Conservation (phyloP, 2,888 invertebrate species). For the Scaptomyza reducta region DNA sequence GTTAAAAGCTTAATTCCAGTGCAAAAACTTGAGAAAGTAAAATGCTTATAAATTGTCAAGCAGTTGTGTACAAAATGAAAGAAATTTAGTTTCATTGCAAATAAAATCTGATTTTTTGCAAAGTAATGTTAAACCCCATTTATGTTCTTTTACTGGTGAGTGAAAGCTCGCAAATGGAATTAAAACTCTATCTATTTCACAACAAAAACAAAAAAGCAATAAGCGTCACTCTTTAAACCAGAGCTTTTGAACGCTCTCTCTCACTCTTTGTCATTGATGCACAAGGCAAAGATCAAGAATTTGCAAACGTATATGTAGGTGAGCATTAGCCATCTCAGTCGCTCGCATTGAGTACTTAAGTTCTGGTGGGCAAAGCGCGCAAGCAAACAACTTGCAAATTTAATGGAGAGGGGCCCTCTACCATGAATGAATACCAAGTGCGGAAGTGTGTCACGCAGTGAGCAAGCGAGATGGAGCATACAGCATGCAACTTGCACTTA, state of each 20-base stretch:
- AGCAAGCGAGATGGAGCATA: slow-evolving; percentile 17
- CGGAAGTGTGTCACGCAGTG: slow-evolving; percentile 64
- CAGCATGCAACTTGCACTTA: slow-evolving; percentile 34
- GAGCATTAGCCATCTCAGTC: slow-evolving; percentile 13
- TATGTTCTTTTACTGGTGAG: background rate
- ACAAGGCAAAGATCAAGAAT: slow-evolving; percentile 28
- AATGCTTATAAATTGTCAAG: too few relatives aligned
- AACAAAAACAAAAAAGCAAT: slow-evolving; percentile 8
- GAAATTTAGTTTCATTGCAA: background rate
- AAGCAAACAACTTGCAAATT: slow-evolving; percentile 11
- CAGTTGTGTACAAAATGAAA: too few relatives aligned
- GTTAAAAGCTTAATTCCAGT: slow-evolving; percentile 10
- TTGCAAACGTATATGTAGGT: slow-evolving; percentile 17
- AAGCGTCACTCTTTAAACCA: slow-evolving; percentile 7
- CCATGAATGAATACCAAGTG: slow-evolving; percentile 66
- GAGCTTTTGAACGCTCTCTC: slow-evolving; percentile 10
- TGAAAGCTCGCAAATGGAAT: slow-evolving; percentile 1
- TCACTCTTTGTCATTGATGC: background rate
- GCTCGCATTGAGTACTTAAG: slow-evolving; percentile 6
- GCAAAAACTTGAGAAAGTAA: background rate
- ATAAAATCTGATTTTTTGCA: background rate
- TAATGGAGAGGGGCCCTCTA: slow-evolving; percentile 29
- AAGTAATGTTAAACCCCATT: background rate
- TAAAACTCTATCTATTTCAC: background rate
- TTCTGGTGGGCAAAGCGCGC: background rate